Percentiles rank a stretch among this genome's conserved stretches.
Conservation (phyloP, 2,888 invertebrate species). For the Drosophila barbarae region DNA sequence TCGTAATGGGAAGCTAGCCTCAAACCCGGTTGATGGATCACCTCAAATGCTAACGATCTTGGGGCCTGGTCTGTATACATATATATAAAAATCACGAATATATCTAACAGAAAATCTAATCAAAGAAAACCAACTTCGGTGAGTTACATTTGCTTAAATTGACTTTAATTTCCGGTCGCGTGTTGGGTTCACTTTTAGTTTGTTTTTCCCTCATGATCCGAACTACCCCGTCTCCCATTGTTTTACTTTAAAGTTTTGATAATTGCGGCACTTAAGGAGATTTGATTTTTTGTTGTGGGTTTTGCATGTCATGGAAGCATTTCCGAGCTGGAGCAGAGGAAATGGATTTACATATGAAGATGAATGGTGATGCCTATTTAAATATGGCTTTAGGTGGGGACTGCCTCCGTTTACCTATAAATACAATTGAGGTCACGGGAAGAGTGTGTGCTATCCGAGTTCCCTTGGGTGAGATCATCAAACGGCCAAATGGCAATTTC, state of each 20-base stretch:
- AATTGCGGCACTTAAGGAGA: constrained; percentile 63
- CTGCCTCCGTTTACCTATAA: constrained; percentile 20
- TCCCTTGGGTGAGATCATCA: constrained; percentile 57
- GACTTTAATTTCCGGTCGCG: constrained; percentile 77
- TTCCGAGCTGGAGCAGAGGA: constrained; percentile 62
- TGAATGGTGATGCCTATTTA: constrained; percentile 58
- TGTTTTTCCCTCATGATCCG: background rate
- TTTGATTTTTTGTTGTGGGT: constrained; percentile 34
- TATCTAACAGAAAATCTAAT: constrained; percentile 33
- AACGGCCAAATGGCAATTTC: constrained; percentile 65
- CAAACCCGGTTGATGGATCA: constrained; percentile 28
- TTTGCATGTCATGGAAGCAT: constrained; percentile 70
- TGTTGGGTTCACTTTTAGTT: constrained; percentile 49
- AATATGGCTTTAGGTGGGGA: constrained; percentile 38
- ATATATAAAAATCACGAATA: constrained; percentile 30
- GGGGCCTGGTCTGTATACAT: background rate
- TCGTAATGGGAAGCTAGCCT: constrained; percentile 32
- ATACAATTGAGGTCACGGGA: constrained; percentile 67
- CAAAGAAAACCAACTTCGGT: constrained; percentile 40
- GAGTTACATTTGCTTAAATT: constrained; percentile 65
- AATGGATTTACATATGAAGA: constrained; percentile 76
- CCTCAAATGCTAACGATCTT: constrained; percentile 38
- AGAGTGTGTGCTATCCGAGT: constrained; percentile 34
- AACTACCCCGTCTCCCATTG: constrained; percentile 26
- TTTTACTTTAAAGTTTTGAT: constrained; percentile 67